These are phyloP conservation scores for Amorpha juglandis DNA, from an alignment of 2,888 invertebrate genomes.

Conservation along the genomic window DNA sequence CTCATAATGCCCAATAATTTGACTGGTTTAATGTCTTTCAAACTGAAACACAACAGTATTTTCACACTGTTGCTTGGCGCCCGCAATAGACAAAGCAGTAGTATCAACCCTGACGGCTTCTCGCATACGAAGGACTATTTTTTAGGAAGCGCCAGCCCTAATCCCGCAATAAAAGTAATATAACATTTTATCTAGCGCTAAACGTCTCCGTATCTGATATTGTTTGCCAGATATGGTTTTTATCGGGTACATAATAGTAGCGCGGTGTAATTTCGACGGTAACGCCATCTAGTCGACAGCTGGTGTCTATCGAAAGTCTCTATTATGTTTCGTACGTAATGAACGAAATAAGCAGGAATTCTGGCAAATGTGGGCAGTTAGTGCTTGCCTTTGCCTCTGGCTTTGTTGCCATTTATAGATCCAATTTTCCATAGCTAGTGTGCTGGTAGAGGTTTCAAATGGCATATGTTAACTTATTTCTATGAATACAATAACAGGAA, in stretches of 20 bases:
- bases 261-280: slow-evolving; percentile 51
- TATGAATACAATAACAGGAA: neutral
- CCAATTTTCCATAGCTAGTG: neutral
- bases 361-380: neutral
- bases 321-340: slow-evolving; percentile 34
- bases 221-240: slow-evolving; percentile 35
- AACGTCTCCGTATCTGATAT: slow-evolving; percentile 25
- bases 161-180: neutral
- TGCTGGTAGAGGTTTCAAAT: neutral
- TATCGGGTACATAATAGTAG: slow-evolving; percentile 48
- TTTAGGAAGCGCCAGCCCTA: neutral
- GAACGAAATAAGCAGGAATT: slow-evolving; percentile 33
- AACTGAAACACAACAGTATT: too few relatives aligned
- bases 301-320: slow-evolving; percentile 44
- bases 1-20: too few relatives aligned
- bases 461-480: neutral
- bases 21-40: too few relatives aligned
- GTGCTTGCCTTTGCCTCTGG: neutral
- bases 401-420: neutral
- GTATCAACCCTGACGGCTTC: too few relatives aligned
- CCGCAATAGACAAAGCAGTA: too few relatives aligned
- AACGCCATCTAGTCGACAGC: slow-evolving; percentile 45
- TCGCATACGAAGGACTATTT: neutral
- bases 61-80: too few relatives aligned
- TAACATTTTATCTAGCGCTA: neutral